Conservation (phyloP, 2,113 vertebrate genomes). For the Misgurnus mizolepis region DNA sequence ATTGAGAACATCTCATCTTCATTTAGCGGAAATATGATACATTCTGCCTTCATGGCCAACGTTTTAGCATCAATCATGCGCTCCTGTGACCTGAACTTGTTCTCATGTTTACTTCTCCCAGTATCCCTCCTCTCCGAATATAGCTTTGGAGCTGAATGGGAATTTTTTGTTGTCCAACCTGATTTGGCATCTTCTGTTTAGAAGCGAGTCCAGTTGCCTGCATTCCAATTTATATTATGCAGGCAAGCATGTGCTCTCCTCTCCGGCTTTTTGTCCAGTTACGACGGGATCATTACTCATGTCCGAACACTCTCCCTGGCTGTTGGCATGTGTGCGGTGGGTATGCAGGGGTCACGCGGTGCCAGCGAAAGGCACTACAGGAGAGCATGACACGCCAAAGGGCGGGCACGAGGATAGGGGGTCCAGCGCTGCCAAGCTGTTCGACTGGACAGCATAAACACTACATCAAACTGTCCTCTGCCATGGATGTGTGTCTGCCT, state of each 20-base stretch:
- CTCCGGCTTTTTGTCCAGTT: constrained; percentile 30
- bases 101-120: constrained; percentile 11
- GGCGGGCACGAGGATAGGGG: constrained; percentile 13
- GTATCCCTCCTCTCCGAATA: constrained; percentile 2
- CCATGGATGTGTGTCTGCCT: neutral
- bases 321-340: constrained; percentile 31
- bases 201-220: neutral
- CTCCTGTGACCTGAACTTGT: neutral
- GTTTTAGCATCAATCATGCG: constrained; percentile 4
- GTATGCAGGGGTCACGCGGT: constrained; percentile 9
- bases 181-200: constrained; percentile 3
- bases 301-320: neutral
- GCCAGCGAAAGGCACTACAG: constrained; percentile 24
- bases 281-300: constrained; percentile 42
- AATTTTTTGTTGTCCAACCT: constrained; percentile 11
- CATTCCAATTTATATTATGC: constrained; percentile 21
- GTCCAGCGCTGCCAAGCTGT: constrained; percentile 9
- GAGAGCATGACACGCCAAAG: constrained; percentile 40
- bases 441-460: constrained; percentile 8
- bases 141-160: constrained; percentile 5
- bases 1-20: constrained; percentile 34
- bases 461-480: constrained; percentile 31
- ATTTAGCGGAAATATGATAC: constrained; percentile 11
- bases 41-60: neutral
- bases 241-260: constrained; percentile 12